Base-by-base conservation (phyloP, 2,888 invertebrate species). In the Meloe dianella region DNA sequence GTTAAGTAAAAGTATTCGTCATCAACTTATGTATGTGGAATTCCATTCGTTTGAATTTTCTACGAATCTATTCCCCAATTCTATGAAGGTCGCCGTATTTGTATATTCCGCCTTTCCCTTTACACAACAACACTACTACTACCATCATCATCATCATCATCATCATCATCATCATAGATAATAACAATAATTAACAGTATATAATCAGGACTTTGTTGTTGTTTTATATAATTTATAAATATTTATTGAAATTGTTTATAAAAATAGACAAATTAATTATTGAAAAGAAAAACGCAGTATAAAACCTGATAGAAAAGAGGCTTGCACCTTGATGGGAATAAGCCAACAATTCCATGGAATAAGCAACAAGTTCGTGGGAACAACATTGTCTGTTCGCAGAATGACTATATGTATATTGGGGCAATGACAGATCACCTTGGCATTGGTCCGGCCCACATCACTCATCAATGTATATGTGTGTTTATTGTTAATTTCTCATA, bases 341-440 rank as follows among this genome's bases (percentile, higher is more conserved):
- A 51, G 59, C 58, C 35, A 59, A 61, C 67, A 71, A 72, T 75
- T 76, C 74, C 75, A 75, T 66, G 73, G 76, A 76, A 76, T 73
- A 76, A 69, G 66, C 71, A 71, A 65, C 69, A 58, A 66, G 71
- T 74, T 75, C 74, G 69, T 76, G 76, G 72, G 73, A 74, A 74
- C 70, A 61, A 57, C 60, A 64, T 60, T 12, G 61, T 73, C 65
- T 68, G 73, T 80, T 78, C 79, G 78, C 77, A 73, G 79, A 80
- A 79, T 75, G 77, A 70, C 71, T 47, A 47, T 20, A 47, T 20
- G 70, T 69, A 70, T 32, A 32, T 63, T 65, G 74, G 78, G 78
- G 72, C 78, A 77, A 77, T 78, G 78, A 78, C 78, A 77, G 78
- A 78, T 77, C 78, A 79, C 80, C 81, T 80, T 80, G 80, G 78